Conservation (phyloP, 1,140 invertebrate genomes). For the Drosophila sucinea region DNA sequence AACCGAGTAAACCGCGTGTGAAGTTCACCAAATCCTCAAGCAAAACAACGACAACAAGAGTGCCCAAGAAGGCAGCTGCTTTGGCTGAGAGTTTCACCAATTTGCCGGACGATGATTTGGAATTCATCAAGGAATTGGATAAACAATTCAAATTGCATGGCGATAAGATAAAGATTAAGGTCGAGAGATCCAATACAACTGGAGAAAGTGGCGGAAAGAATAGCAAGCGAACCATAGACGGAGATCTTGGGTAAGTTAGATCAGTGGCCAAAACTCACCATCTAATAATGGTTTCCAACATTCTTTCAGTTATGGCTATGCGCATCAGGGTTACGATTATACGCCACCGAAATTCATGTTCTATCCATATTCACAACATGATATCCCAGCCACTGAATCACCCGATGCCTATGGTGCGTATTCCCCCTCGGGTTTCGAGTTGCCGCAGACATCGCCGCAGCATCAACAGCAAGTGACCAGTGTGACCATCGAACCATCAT, state of each 20-base stretch:
- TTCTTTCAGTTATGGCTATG: constrained; percentile 70
- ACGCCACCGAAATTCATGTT: constrained; percentile 79
- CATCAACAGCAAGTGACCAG: constrained; percentile 63
- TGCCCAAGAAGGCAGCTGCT: constrained; percentile 38
- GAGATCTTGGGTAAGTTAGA: constrained; percentile 72
- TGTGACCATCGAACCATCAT: constrained; percentile 80
- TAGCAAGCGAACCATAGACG: constrained; percentile 79
- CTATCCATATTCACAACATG: constrained; percentile 80
- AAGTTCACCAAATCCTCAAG: constrained; percentile 39
- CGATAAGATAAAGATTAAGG: constrained; percentile 80
- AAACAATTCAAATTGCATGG: constrained; percentile 81
- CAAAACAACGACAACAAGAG: neutral
- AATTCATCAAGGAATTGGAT: constrained; percentile 82
- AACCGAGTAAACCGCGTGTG: constrained; percentile 65
- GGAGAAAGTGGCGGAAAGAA: constrained; percentile 55
- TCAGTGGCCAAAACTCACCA: neutral
- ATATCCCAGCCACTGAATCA: constrained; percentile 60
- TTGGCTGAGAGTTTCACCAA: constrained; percentile 67
- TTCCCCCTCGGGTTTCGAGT: constrained; percentile 46
- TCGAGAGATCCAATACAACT: constrained; percentile 75
- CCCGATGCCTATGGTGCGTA: constrained; percentile 45
- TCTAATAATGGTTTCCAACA: neutral
- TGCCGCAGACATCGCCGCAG: constrained; percentile 28
- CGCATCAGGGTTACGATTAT: constrained; percentile 73
- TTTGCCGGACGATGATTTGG: constrained; percentile 75